Base-by-base conservation (phyloP, 37 sponge, comb jelly and placozoan species). In the Cladorhizidae sp. region DNA sequence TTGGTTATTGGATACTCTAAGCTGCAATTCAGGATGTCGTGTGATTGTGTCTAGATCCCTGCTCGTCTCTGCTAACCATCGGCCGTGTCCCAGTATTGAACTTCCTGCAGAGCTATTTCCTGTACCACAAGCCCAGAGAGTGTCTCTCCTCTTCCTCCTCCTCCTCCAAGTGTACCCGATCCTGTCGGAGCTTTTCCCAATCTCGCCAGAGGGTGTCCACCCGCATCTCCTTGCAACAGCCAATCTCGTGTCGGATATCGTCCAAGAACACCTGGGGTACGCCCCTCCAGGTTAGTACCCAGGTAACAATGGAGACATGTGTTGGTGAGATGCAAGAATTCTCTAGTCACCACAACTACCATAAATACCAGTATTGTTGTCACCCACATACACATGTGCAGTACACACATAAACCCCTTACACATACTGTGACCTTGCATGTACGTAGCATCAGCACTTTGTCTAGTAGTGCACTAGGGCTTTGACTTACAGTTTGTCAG, bases 1-100 rank as follows among this genome's bases (percentile, higher is more conserved):
- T n/a, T n/a, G n/a, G n/a, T n/a, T n/a, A n/a, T n/a, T n/a, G n/a
- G n/a, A n/a, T n/a, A n/a, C n/a, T n/a, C n/a, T n/a, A n/a, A n/a
- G n/a, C n/a, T n/a, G n/a, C n/a, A n/a, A n/a, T n/a, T n/a, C n/a
- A n/a, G n/a, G 29, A 61, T 28, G 29, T 61, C 29, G 5, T 3
- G 28, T n/a, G 2, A 33, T 52, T 1, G 1, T 82, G 28, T n/a
- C 70, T 61, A 86, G 87, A 79, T 52, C 87, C 81, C 18, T 35
- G 26, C 26, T 80, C 87, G 17, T 86, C 87, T 21, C 56, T 86
- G 40, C 75, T 86, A 32, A 80, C 75, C 29, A 64, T 86, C 28
- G 87, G 87, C 0, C 33, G 87, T 17, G 75, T 80, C 12, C 81
- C 87, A 39, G 35, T 86, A 40, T 23, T 73, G 59, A 86, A 86